Base-by-base conservation (phyloP, 2,888 invertebrate genomes). In the Deladenus siricidicola region DNA sequence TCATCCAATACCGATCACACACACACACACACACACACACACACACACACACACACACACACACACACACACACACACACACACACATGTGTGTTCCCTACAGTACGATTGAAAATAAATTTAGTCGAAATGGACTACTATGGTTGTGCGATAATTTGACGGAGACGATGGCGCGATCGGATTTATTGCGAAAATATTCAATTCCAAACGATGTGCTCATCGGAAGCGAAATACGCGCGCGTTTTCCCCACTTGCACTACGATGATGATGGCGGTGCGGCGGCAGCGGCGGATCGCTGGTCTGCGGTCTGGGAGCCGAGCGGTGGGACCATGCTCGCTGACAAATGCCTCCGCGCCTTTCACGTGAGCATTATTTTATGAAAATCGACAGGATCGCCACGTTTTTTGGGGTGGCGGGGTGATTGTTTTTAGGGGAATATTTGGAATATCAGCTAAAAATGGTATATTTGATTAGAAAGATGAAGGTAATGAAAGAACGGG, bases 181-280 rank as follows among this genome's bases (percentile, higher is more conserved):
- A 51, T 19, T 39, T 63, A 29, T 59, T 69, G 24, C n/a, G 29
- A 28, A 42, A 49, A 28, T 60, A 44, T 47, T 39, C 49, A 17
- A 61, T 67, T 23, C 55, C 57, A 24, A 70, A 69, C 47, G 55
- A 69, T 34, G 51, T 72, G 21, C 43, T 69, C 10, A 44, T 55
- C 0, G 63, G 60, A 23, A 29, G 30, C 23, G 39, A 63, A 44
- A 65, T 69, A 17, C 47, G 23, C 8, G 24, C 51, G 29, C 58
- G 61, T n/a, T 69, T 59, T 44, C 62, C 68, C 8, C 69, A 69
- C 51, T 49, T 69, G 29, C 21, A 58, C 42, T 72, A 71, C 48
- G 62, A 60, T 30, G 62, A 56, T 14, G 43, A 55, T 8, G 39
- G 66, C 66, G n/a, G 63, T 57, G 34, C 8, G n/a, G n/a, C n/a